phyloP scores from a whole-genome alignment of 2,888 invertebrate species.

The Aquatica leii region DNA sequence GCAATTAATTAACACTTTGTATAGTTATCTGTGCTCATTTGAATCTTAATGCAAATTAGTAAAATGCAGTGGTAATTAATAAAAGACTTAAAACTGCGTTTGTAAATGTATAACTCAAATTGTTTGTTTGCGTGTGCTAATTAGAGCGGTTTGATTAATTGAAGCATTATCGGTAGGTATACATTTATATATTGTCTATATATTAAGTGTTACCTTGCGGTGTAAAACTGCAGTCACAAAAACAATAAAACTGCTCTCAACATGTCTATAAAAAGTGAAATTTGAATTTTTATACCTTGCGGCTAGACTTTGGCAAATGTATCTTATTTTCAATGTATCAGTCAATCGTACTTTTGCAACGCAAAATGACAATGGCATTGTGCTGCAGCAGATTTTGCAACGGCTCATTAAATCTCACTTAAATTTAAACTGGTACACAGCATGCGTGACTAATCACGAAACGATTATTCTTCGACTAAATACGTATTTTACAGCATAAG shows the following conservation, averaged over 20 bases:
- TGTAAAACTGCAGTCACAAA: conserved; percentile 36
- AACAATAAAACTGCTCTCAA: conserved; percentile 48
- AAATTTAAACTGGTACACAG: conserved; percentile 22
- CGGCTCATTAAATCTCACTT: conserved; percentile 28
- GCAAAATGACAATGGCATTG: conserved; percentile 50
- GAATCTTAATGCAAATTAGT: no score
- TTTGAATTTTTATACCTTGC: conserved; percentile 52
- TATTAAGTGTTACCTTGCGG: no score
- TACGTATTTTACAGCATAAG: background rate
- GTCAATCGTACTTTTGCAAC: conserved; percentile 48
- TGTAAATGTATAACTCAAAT: no score
- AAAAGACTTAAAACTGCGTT: no score
- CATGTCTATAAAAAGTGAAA: conserved; percentile 46
- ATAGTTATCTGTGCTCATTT: no score
- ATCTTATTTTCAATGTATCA: conserved; percentile 34
- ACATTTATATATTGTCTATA: no score
- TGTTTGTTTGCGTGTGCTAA: no score
- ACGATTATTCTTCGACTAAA: conserved; percentile 5
- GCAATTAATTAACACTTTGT: no score
- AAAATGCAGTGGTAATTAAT: no score
- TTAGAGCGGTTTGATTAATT: no score
- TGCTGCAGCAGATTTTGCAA: conserved; percentile 42
- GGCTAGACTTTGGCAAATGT: conserved; percentile 51
- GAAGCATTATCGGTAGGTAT: no score
- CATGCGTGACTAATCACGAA: conserved; percentile 16